Evolutionary conservation across 1,140 invertebrate species (phyloP), one percentile per base, ranked within the genome.

Genomic region (Bombus balteatus): DNA sequence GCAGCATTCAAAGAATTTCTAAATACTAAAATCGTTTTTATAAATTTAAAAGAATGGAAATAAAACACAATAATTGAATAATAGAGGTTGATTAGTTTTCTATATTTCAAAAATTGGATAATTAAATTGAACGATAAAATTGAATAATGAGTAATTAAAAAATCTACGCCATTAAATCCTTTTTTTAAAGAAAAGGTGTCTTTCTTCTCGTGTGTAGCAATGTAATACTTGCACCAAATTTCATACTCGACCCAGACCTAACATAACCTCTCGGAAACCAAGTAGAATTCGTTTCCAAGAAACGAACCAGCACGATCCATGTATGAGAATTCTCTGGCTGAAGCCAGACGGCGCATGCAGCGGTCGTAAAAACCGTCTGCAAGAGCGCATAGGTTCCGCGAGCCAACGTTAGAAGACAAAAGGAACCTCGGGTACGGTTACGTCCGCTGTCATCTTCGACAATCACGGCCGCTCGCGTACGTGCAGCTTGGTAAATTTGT

Each of bases 351-450:
- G 47, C 68, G 74, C 81, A 82, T 85, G 78, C 85, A 28, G 75
- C 76, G 75, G 82, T 85, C 86, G 83, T 90, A 88, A 90, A 90
- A 90, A 80, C 57, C 83, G 86, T 90, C 87, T 87, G 86, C 73
- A 86, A 72, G 83, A 81, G 79, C 72, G 83, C 74, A 72, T 72
- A 80, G 86, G 75, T 59, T 39, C 72, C 6, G 47, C 37, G 37
- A 53, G 6, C 47, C 47, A 22, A 53, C 47, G 47, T 53, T 34
- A 82, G 28, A 62, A 86, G 88, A 89, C 83, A 78, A 81, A 79
- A 86, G 74, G 81, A 66, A 28, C 28, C 76, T 82, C 71, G 74
- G 82, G 71, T n/a, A n/a, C 2, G 59, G 59, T 53, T 72, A 47
- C 22, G n/a, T 25, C 68, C 73, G 76, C 88, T 81, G 77, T 86